These are phyloP conservation scores for Drosophila nasuta DNA, from an alignment of 1,140 invertebrate species.

Conservation along the genomic window DNA sequence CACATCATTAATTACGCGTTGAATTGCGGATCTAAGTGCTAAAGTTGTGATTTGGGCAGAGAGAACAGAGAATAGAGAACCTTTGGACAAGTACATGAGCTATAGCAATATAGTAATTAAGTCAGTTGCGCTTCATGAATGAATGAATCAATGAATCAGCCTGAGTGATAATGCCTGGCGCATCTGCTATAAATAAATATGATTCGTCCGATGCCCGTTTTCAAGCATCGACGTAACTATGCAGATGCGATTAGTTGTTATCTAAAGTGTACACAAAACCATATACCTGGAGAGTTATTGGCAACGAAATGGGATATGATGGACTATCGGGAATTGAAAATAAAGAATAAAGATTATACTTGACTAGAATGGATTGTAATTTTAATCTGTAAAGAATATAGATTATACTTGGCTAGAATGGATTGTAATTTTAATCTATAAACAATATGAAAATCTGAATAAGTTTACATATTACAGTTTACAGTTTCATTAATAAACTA, in stretches of 20 bases:
- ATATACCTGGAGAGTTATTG: not conserved
- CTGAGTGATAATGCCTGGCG: conserved; percentile 61
- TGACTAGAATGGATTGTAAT: too few species aligned
- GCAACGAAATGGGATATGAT: not conserved
- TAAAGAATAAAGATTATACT: too few species aligned
- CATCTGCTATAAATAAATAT: conserved; percentile 77
- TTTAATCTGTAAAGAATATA: too few species aligned
- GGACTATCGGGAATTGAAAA: not conserved
- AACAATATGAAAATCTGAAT: too few species aligned
- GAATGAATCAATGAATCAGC: conserved; percentile 60
- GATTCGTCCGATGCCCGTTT: conserved; percentile 37
- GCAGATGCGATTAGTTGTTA: conserved; percentile 67
- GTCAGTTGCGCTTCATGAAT: conserved; percentile 61
- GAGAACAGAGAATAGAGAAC: conserved; percentile 32
- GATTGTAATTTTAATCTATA: too few species aligned
- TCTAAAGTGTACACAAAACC: conserved; percentile 70
- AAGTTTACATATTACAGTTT: too few species aligned
- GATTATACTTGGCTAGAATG: too few species aligned
- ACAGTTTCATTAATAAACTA: too few species aligned
- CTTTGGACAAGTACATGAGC: conserved; percentile 46
- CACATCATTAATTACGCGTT: conserved; percentile 72
- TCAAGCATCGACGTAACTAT: conserved; percentile 31
- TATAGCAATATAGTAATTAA: conserved; percentile 15
- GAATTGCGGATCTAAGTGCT: conserved; percentile 64
- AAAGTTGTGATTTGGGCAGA: conserved; percentile 47